Base-by-base conservation (phyloP, 2,797 vertebrate genomes). In the Sebastes melanostomus region DNA sequence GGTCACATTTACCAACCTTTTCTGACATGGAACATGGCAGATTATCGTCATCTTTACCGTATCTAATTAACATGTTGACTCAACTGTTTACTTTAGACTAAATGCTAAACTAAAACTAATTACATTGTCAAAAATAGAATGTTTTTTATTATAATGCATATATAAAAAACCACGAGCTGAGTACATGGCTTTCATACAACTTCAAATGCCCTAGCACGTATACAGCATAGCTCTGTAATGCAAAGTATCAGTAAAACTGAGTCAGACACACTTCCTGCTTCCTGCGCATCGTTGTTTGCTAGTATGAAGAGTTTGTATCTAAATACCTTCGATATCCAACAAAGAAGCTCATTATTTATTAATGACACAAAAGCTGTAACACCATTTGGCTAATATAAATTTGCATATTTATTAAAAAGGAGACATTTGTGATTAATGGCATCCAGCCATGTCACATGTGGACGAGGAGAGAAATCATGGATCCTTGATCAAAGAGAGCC, bases 341-440 rank as follows among this genome's bases (percentile, higher is more conserved):
- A 89, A 89, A 93, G 87, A 87, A 76, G 86, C 88, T 95, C 93
- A 94, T 95, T 91, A 94, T 94, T 95, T 95, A 96, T 96, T 95
- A 94, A 96, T 94, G 91, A 80, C 75, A 94, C 92, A 94, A 95
- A 94, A 91, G 93, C 91, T 91, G 91, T 89, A 94, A 94, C 94
- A 94, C 92, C 94, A 95, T 95, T 96, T 94, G 89, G 92, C 90
- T 93, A 94, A 94, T 93, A 86, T 82, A 78, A 83, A 96, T 95
- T 96, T 95, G 93, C 93, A 96, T 95, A 94, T 95, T 95, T 95
- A 96, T 96, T 96, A 96, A 96, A 95, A 96, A 90, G 73, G 88
- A 91, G 94, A 95, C 93, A 93, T 93, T 94, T 93, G 92, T 96
- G 95, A 96, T 96, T 96, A 96, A 96, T 96, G 93, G 89, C 89